phyloP scores from a whole-genome alignment of 2,113 vertebrate species.

The Panthera uncia region DNA sequence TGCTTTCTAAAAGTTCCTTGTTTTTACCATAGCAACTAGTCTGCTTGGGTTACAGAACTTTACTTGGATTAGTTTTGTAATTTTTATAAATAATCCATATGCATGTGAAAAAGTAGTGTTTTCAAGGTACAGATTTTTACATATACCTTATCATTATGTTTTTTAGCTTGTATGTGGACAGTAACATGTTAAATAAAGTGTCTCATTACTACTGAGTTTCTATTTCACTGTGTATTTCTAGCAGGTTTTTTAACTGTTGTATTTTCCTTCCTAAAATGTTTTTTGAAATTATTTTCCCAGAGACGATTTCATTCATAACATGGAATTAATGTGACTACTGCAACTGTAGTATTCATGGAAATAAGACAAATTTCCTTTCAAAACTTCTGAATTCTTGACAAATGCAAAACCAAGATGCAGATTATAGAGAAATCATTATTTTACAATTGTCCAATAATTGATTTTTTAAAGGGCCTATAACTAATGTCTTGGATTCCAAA shows the following conservation, averaged over 20 bases:
- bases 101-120: neutral
- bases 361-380: neutral
- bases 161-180: neutral
- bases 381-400: neutral
- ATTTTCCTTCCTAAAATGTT: constrained; percentile 28
- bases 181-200: neutral
- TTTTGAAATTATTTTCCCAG: constrained; percentile 53
- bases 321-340: neutral
- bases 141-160: neutral
- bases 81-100: neutral
- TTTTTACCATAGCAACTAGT: neutral
- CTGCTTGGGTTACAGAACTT: neutral
- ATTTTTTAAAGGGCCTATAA: neutral
- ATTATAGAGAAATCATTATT: neutral
- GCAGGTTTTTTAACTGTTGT: neutral
- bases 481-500: neutral
- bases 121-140: constrained; percentile 13
- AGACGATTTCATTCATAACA: constrained; percentile 55
- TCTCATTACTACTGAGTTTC: neutral
- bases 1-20: neutral
- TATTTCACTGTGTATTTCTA: neutral
- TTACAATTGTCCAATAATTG: constrained; percentile 14
- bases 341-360: neutral
- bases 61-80: neutral
- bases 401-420: neutral